Base-by-base conservation (phyloP, 1,140 invertebrate species). In the Dryas iulia region DNA sequence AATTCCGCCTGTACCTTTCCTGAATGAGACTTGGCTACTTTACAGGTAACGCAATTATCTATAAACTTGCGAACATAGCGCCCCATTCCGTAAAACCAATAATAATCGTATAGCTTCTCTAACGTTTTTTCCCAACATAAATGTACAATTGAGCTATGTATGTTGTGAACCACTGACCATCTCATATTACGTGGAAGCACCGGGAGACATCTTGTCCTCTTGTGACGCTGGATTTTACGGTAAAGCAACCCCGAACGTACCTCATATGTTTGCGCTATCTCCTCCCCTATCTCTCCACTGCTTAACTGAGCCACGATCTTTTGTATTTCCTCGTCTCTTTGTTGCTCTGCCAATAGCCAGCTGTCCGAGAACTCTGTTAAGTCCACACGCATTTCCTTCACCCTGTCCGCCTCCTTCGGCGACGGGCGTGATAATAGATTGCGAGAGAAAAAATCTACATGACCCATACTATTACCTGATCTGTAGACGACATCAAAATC, bases 81-180 rank as follows among this genome's bases (percentile, higher is more conserved):
- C 4, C 63, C 67, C 71, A 78, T 73, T 31, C 24, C 54, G 0
- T 59, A 59, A 53, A 81, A 78, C 76, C 76, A 81, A 62, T 73
- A 78, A 47, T 59, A 14, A 30, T 76, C 60, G 24, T 62, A 73
- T 7, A 71, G 28, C 26, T 81, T 81, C 24, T 72, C 72, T n/a
- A 78, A 59, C 1, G 78, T 80, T 61, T 80, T 80, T 14, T 78
- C 76, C 70, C 69, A 78, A 0, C 78, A 73, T 18, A 76, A 26
- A 66, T 78, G 76, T 21, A 69, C 62, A n/a, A 78, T 25, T 0
- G 30, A 39, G n/a, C 83, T 78, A 59, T 87, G 89, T 6, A 81
- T 64, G 57, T 76, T 70, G 28, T 86, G 81, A 54, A 91, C 78
- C 6, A 89, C 59, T n/a, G 54, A 57, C 57, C 35, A 64, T 65